These are phyloP conservation scores for Lasioglossum marginatum DNA, from an alignment of 2,888 invertebrate species.

Conservation along the genomic window DNA sequence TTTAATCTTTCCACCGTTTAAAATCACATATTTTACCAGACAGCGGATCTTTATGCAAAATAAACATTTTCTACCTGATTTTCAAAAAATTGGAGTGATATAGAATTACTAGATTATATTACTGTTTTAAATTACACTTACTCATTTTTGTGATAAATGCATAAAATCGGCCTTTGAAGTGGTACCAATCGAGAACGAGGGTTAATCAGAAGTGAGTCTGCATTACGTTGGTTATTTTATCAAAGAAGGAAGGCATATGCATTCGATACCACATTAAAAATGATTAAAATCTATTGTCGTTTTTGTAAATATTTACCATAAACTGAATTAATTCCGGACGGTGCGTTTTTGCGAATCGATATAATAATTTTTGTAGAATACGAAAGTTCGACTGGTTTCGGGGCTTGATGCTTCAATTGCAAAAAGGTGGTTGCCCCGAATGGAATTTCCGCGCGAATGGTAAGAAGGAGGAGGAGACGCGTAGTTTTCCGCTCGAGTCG, in stretches of 20 bases:
- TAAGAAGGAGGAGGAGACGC: background rate
- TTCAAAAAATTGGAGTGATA: no score
- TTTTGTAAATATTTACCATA: background rate
- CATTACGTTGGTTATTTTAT: background rate
- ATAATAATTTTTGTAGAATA: background rate
- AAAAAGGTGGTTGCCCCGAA: background rate
- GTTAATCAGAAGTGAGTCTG: background rate
- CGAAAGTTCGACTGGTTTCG: background rate
- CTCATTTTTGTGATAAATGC: no score
- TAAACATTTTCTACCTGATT: no score
- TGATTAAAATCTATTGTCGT: background rate
- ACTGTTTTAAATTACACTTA: no score
- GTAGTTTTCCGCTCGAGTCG: constrained; percentile 37
- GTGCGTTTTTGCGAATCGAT: background rate
- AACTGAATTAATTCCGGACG: background rate
- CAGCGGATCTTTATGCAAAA: no score
- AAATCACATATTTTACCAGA: no score
- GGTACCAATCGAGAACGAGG: no score
- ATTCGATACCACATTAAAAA: background rate
- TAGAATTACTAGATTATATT: no score
- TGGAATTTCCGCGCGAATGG: background rate
- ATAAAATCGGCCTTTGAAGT: no score
- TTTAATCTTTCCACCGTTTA: no score
- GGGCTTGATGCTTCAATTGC: background rate
- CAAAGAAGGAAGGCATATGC: no score